Percentiles rank a stretch among this genome's conserved stretches.
These are phyloP conservation scores for Acromyrmex charruanus DNA, from an alignment of 1,140 invertebrate species.

Conservation along the genomic window DNA sequence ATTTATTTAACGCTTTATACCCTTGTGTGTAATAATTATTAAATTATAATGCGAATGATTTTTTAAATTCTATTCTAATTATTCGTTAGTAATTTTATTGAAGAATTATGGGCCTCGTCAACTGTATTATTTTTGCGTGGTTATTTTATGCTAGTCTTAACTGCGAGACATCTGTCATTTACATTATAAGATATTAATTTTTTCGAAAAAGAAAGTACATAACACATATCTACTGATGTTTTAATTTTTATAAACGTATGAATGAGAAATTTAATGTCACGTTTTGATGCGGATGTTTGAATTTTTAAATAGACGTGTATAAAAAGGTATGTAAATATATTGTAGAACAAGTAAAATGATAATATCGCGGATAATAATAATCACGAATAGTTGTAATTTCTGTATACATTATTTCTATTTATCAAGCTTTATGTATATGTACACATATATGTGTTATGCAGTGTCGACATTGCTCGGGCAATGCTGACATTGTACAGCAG, in stretches of 20 bases:
- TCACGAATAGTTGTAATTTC: not conserved
- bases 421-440: not conserved
- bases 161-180: not conserved
- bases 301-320: slow-evolving; percentile 11
- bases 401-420: slow-evolving; percentile 8
- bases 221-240: not conserved
- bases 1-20: slow-evolving; percentile 17
- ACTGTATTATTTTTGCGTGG: not conserved
- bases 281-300: not conserved
- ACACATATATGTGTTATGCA: not conserved
- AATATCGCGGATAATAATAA: not conserved
- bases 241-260: slow-evolving; percentile 23
- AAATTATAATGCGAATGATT: slow-evolving; percentile 11
- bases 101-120: not conserved
- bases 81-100: not conserved
- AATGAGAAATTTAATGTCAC: slow-evolving; percentile 11
- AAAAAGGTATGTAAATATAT: slow-evolving; percentile 34
- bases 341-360: not conserved
- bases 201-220: not conserved
- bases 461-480: too few relatives aligned
- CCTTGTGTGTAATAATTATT: not conserved
- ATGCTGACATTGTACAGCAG: too few relatives aligned
- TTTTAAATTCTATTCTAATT: not conserved
- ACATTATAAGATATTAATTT: slow-evolving; percentile 36
- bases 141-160: slow-evolving; percentile 53